Conservation (phyloP, 2,888 invertebrate species). For the Cepaea hortensis region DNA sequence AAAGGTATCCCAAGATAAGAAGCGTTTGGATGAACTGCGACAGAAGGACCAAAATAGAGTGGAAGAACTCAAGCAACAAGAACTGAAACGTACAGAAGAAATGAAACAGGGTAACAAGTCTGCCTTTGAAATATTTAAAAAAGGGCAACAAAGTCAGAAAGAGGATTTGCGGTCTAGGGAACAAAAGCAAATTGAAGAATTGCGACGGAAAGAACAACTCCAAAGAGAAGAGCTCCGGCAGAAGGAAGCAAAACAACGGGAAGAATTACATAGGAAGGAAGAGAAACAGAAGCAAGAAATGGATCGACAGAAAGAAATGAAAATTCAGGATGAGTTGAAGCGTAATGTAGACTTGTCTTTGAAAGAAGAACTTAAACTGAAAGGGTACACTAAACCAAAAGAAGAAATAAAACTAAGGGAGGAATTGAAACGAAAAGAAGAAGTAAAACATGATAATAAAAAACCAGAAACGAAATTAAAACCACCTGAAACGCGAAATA, state of each 20-base stretch:
- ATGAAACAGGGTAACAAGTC: neutral
- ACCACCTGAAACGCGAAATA: neutral
- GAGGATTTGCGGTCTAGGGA: neutral
- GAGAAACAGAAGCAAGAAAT: neutral
- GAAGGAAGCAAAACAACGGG: neutral
- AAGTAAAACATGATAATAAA: neutral
- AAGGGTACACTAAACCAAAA: neutral
- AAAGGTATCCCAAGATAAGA: neutral
- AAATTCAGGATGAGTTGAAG: neutral
- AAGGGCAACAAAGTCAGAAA: constrained; percentile 2
- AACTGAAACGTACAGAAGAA: constrained; percentile 18
- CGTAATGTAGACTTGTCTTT: neutral
- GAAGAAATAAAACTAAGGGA: neutral
- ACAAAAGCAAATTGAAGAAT: constrained; percentile 14
- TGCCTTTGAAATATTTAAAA: neutral
- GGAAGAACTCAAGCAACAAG: constrained; percentile 11
- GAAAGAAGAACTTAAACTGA: neutral
- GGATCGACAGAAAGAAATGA: neutral
- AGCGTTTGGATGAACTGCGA: neutral
- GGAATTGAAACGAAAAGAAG: neutral
- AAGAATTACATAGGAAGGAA: neutral
- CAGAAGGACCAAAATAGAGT: neutral
- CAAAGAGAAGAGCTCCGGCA: neutral
- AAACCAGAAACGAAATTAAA: neutral
- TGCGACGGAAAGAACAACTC: constrained; percentile 15